These are phyloP conservation scores for Spheniscus humboldti DNA, from an alignment of 2,797 vertebrate species.

Conservation along the genomic window DNA sequence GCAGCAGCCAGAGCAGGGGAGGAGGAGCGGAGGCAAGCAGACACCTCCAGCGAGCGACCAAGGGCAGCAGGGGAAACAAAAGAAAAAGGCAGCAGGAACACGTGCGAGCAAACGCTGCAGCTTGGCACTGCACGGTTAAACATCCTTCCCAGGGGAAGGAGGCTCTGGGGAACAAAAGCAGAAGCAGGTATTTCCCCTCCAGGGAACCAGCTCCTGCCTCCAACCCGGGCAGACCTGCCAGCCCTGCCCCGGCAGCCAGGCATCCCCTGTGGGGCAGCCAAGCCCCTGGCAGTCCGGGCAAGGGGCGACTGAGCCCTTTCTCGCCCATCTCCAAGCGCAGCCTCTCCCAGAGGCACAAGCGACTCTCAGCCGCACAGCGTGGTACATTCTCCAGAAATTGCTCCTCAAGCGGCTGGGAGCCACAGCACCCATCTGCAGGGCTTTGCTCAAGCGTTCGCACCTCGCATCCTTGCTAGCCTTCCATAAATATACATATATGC, in stretches of 20 bases:
- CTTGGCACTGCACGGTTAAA: neutral
- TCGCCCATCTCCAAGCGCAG: neutral
- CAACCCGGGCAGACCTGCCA: neutral
- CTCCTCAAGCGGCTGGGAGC: neutral
- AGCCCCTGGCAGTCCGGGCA: too few species aligned
- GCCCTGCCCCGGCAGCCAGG: neutral
- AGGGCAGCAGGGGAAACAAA: constrained; percentile 8
- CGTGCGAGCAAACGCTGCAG: neutral
- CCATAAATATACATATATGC: fast-evolving
- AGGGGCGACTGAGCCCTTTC: neutral
- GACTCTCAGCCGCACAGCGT: fast-evolving
- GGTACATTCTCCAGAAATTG: fast-evolving
- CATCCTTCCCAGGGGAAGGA: neutral
- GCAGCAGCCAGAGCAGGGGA: neutral
- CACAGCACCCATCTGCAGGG: neutral
- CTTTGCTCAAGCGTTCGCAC: neutral
- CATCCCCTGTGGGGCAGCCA: neutral
- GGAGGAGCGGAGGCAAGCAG: neutral
- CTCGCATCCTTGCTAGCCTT: neutral
- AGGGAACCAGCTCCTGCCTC: neutral
- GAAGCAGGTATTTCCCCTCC: neutral
- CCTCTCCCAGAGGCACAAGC: neutral
- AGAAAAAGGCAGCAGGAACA: neutral
- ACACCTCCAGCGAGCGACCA: neutral
- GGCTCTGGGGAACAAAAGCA: neutral